Conservation (phyloP, 1,140 invertebrate genomes). For the Drosophila sproati region DNA sequence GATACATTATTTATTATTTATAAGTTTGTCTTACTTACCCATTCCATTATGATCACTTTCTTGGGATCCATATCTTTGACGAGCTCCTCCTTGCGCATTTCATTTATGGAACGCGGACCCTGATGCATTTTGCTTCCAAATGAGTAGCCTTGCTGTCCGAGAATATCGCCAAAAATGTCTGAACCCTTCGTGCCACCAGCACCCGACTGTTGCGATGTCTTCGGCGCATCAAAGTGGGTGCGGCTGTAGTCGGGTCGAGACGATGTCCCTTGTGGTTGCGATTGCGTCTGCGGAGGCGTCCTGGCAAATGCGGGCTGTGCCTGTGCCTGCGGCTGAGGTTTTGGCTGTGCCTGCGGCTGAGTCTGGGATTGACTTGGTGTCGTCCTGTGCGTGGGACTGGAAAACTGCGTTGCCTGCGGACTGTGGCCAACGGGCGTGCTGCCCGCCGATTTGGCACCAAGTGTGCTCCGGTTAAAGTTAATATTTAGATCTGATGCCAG, state of each 20-base stretch:
- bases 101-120: conserved; percentile 95
- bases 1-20: not conserved
- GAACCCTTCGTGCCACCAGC: conserved; percentile 82
- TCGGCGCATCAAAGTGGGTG: conserved; percentile 87
- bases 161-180: conserved; percentile 95
- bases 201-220: conserved; percentile 67
- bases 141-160: conserved; percentile 94
- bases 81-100: conserved; percentile 95
- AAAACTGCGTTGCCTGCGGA: conserved; percentile 82
- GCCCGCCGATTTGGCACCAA: conserved; percentile 65
- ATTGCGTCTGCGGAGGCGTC: conserved; percentile 28
- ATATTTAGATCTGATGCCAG: conserved; percentile 82
- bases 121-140: conserved; percentile 91
- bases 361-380: conserved; percentile 36
- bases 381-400: conserved; percentile 78
- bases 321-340: conserved; percentile 22
- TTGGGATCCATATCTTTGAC: conserved; percentile 96
- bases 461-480: conserved; percentile 73
- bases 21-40: conserved; percentile 85
- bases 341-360: conserved; percentile 42
- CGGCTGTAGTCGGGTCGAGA: conserved; percentile 87
- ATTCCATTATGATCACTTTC: conserved; percentile 92
- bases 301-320: conserved; percentile 49
- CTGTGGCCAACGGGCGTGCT: conserved; percentile 66
- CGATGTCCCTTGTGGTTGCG: conserved; percentile 32